These are phyloP conservation scores for Jaculus jaculus DNA, from an alignment of 2,113 vertebrate species.

Conservation along the genomic window DNA sequence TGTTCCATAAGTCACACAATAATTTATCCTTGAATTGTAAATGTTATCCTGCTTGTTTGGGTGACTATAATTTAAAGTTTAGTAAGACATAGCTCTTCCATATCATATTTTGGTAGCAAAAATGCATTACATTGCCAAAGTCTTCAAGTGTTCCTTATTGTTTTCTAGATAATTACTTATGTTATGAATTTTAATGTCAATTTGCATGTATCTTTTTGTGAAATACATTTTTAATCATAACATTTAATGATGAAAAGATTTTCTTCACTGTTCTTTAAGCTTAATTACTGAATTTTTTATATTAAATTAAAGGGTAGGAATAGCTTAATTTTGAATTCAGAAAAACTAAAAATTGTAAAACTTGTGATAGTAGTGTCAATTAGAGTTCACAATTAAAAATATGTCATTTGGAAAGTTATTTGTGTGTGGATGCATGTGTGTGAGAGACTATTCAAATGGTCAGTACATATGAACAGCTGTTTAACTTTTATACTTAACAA, in stretches of 20 bases:
- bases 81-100: constrained; percentile 44
- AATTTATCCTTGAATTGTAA: constrained; percentile 50
- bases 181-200: constrained; percentile 47
- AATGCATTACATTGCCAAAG: not conserved
- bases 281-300: not conserved
- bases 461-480: not conserved
- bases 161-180: constrained; percentile 14
- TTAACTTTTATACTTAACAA: not conserved
- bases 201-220: constrained; percentile 29
- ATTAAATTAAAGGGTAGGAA: not conserved
- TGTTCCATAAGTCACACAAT: constrained; percentile 15
- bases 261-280: not conserved
- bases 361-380: not conserved
- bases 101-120: constrained; percentile 44
- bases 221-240: not conserved
- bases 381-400: not conserved
- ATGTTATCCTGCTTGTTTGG: constrained; percentile 31
- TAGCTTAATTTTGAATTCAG: not conserved
- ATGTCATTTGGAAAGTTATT: no score
- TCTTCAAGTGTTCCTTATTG: constrained; percentile 37
- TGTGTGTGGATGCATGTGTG: no score
- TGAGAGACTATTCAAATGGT: not conserved
- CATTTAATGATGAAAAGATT: not conserved
- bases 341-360: not conserved
- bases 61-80: constrained; percentile 32